A percentile compares a stretch with the other conserved stretches of the same genome.
Conservation (phyloP, 2,797 vertebrate species). For the Microtus californicus region DNA sequence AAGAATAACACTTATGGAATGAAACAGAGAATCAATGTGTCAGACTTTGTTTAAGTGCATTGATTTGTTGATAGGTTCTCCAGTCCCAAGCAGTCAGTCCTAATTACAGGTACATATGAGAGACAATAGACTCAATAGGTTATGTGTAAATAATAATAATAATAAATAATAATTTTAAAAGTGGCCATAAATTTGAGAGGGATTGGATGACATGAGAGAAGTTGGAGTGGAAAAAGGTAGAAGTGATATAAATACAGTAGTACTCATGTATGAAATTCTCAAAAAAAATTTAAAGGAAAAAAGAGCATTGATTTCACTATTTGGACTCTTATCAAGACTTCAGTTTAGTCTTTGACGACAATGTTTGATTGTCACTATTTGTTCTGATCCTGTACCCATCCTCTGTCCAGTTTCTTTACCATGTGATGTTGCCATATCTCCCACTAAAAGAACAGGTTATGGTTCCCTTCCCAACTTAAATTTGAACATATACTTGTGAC, state of each 20-base stretch:
- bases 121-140: background rate
- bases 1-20: slow-evolving; percentile 15
- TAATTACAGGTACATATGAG: background rate
- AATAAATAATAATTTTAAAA: background rate
- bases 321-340: slow-evolving; percentile 30
- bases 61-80: background rate
- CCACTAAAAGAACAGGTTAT: slow-evolving; percentile 37
- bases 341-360: slow-evolving; percentile 8
- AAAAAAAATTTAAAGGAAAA: background rate
- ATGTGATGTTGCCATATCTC: slow-evolving; percentile 23
- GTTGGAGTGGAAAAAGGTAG: background rate
- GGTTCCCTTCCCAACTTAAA: slow-evolving; percentile 31
- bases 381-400: slow-evolving; percentile 19
- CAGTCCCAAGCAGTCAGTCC: background rate
- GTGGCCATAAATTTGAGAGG: background rate
- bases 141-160: background rate
- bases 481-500: background rate
- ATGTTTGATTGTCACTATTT: slow-evolving; percentile 25
- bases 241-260: background rate
- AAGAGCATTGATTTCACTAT: background rate
- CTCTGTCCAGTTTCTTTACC: slow-evolving; percentile 25
- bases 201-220: too few species aligned
- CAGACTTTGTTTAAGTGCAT: background rate
- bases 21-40: background rate
- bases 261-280: background rate